These are phyloP conservation scores for Cerastis leucographa DNA, from an alignment of 2,888 invertebrate species.

Conservation along the genomic window DNA sequence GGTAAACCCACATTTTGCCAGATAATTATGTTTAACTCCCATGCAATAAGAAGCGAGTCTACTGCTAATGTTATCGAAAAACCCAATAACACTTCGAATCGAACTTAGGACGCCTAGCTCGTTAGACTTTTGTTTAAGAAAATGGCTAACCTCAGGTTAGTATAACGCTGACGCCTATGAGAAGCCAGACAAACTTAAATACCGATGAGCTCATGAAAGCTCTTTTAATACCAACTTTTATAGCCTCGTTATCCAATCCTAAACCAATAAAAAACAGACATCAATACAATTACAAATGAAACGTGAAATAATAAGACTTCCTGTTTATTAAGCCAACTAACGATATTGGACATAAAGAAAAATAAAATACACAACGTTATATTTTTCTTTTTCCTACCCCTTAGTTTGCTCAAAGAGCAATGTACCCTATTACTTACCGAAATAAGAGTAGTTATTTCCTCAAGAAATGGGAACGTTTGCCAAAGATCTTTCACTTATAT, in stretches of 20 bases:
- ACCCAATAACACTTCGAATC: too few relatives aligned
- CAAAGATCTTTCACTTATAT: constrained; percentile 51
- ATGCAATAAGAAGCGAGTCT: too few relatives aligned
- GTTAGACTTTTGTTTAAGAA: not conserved
- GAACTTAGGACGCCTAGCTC: too few relatives aligned
- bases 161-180: not conserved
- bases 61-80: not conserved
- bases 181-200: not conserved
- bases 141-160: not conserved
- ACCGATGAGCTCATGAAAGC: not conserved
- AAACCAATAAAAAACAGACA: constrained; percentile 32
- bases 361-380: constrained; percentile 41
- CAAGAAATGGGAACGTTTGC: constrained; percentile 24
- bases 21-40: too few relatives aligned
- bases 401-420: constrained; percentile 44
- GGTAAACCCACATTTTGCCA: too few relatives aligned
- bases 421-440: constrained; percentile 44
- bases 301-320: constrained; percentile 38
- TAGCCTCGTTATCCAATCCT: not conserved
- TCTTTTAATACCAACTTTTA: constrained; percentile 1
- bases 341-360: constrained; percentile 37
- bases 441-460: constrained; percentile 44
- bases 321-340: constrained; percentile 43
- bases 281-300: constrained; percentile 32
- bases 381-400: constrained; percentile 26